Evolutionary conservation across 92 coral and sea anemone genomes (phyloP).

Genomic region (Parazoanthus atlanticus): DNA sequence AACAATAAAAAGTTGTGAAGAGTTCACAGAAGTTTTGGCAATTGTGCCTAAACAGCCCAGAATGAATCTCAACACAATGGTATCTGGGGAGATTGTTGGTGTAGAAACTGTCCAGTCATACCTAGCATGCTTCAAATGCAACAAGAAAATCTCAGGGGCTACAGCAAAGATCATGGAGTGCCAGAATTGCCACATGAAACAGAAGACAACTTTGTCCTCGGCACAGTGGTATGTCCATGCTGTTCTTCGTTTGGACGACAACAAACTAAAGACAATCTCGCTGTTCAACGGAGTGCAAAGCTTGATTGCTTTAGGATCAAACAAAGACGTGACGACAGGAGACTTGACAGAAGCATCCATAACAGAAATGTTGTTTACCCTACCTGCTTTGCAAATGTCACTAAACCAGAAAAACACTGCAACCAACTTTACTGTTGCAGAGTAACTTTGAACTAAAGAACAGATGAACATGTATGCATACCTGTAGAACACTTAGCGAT

Average conservation of each 20-base stretch:
- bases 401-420: neutral
- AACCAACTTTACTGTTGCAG: neutral
- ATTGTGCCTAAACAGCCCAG: constrained; percentile 2
- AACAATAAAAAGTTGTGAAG: neutral
- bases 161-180: constrained; percentile 12
- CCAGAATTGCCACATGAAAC: constrained; percentile 40
- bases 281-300: neutral
- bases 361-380: neutral
- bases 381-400: neutral
- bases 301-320: neutral
- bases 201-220: constrained; percentile 2
- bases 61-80: neutral
- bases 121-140: constrained; percentile 28
- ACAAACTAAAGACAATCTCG: neutral
- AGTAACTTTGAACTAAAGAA: neutral
- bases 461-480: neutral
- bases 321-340: neutral
- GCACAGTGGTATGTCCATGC: constrained; percentile 26
- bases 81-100: constrained; percentile 31
- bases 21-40: constrained; percentile 26
- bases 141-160: constrained; percentile 13
- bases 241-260: neutral
- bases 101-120: constrained; percentile 4
- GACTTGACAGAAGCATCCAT: neutral
- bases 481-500: neutral